These are phyloP conservation scores for Drosophila varians DNA, from an alignment of 1,140 invertebrate species.

Conservation along the genomic window DNA sequence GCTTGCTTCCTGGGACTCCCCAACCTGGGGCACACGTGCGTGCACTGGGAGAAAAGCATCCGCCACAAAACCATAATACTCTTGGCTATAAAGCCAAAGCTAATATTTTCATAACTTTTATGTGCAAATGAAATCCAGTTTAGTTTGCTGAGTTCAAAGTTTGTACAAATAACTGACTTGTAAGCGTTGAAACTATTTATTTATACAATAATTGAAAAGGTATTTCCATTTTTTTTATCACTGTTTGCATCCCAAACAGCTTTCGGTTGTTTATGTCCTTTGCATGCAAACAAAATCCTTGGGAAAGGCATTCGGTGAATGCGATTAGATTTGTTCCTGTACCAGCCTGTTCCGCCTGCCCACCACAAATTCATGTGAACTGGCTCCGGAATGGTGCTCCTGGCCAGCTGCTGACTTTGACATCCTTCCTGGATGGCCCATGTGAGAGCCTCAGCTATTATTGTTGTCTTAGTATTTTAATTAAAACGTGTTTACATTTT, in stretches of 20 bases:
- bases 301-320: constrained; percentile 42
- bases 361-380: constrained; percentile 56
- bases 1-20: constrained; percentile 43
- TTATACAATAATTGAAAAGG: neutral
- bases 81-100: too few relatives aligned
- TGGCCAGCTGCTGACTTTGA: constrained; percentile 45
- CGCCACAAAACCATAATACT: neutral
- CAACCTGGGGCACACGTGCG: constrained; percentile 9
- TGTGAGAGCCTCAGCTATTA: constrained; percentile 48
- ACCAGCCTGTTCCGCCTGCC: constrained; percentile 1
- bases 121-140: too few relatives aligned
- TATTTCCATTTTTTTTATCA: neutral
- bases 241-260: constrained; percentile 17
- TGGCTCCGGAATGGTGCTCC: constrained; percentile 19
- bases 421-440: constrained; percentile 18
- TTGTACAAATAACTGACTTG: neutral
- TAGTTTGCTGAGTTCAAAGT: neutral
- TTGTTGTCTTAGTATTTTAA: constrained; percentile 81
- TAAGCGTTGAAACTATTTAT: neutral
- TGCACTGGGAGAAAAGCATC: constrained; percentile 21
- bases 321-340: constrained; percentile 43
- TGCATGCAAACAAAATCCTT: constrained; percentile 43
- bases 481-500: constrained; percentile 75
- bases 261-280: constrained; percentile 43
- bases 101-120: too few relatives aligned